Evolutionary conservation across 2,888 invertebrate genomes (phyloP), one percentile per base, ranked within the genome.

Genomic region (Carabus problematicus): DNA sequence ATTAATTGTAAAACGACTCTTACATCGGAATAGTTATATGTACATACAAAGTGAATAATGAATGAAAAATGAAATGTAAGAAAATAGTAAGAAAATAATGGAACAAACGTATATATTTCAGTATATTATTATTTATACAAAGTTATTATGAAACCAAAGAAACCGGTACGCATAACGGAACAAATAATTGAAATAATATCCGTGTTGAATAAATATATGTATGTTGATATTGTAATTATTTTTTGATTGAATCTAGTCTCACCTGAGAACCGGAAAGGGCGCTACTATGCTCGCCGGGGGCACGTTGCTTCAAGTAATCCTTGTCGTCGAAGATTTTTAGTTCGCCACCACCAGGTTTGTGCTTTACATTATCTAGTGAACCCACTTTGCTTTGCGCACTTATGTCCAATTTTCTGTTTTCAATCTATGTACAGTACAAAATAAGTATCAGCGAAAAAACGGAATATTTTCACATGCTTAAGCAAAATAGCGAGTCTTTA

Each of bases 241-340:
- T 3, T 29, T 6, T 29, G 29, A 29, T 16, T 42, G 8, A 52
- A 52, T 58, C 40, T 47, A 68, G 18, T 75, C 79, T 83, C 83
- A 86, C 86, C 85, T 86, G 86, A 74, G 86, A 84, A 72, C 81
- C 81, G 75, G 84, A 83, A 72, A 85, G 79, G 76, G 85, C 85
- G 77, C 84, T 83, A 75, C 84, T 82, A 75, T 84, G 82, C 78
- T 85, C 85, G 71, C 85, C 86, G n/a, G 81, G 79, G 71, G 75
- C 76, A 52, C 86, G 86, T 85, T 94, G 93, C 84, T 91, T 92
- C 81, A 94, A 87, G 85, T 95, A 95, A 73, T 92, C 92, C 85
- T 92, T 94, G 84, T 95, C 95, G 81, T 95, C 93, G 82, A 94
- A 95, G 79, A 95, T 95, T 86, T 95, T 96, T 84, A 93, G 92